Conservation (phyloP, 2,888 invertebrate genomes). For the Diarsia rubi region DNA sequence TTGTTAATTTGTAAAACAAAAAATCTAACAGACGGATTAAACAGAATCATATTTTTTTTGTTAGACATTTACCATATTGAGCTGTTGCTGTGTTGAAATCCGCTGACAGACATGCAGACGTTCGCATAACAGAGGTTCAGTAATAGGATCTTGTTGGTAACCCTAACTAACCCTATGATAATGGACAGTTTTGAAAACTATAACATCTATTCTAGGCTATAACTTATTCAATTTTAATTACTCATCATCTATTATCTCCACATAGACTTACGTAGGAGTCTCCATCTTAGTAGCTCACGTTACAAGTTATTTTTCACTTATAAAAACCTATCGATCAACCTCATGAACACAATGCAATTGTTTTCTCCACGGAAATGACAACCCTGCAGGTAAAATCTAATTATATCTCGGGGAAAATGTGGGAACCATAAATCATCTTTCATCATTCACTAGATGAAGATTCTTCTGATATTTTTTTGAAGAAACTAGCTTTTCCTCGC, state of each 20-base stretch:
- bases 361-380: slow-evolving; percentile 54
- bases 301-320: slow-evolving; percentile 36
- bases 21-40: too few relatives aligned
- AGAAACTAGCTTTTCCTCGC: not conserved
- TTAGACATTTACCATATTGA: too few relatives aligned
- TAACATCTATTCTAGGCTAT: not conserved
- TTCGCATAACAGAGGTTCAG: too few relatives aligned
- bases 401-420: slow-evolving; percentile 74
- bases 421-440: slow-evolving; percentile 82
- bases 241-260: not conserved
- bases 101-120: too few relatives aligned
- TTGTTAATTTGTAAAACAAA: too few relatives aligned
- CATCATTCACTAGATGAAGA: slow-evolving; percentile 74
- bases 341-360: slow-evolving; percentile 52
- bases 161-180: too few relatives aligned
- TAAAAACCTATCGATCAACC: slow-evolving; percentile 50
- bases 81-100: too few relatives aligned
- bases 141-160: too few relatives aligned
- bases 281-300: not conserved
- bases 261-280: not conserved
- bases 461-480: slow-evolving; percentile 41
- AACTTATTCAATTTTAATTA: not conserved
- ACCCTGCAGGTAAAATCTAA: slow-evolving; percentile 72
- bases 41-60: too few relatives aligned
- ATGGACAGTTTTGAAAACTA: not conserved